phyloP scores from a whole-genome alignment of 1,140 invertebrate genomes.

The Phymorhynchus buccinoides region DNA sequence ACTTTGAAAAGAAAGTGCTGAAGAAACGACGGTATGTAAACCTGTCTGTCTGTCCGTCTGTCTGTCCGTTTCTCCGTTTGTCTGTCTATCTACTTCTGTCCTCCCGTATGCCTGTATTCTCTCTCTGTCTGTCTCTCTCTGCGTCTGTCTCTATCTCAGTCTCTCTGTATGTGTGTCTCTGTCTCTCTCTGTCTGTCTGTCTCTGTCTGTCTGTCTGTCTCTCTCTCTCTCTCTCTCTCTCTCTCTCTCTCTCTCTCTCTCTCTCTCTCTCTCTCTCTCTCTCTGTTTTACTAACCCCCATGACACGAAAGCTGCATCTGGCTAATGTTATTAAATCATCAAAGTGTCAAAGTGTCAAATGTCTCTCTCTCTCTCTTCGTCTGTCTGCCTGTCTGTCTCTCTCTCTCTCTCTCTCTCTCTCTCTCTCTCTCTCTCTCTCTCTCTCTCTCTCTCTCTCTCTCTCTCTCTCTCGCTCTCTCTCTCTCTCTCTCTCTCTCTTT shows the following conservation, averaged over 20 bases:
- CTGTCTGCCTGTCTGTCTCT: not conserved
- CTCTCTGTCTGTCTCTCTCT: not conserved
- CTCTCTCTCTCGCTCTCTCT: not conserved
- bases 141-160: not conserved
- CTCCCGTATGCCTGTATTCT: conserved; percentile 1
- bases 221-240: conserved; percentile 2
- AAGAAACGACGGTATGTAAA: too few relatives aligned
- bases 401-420: not conserved
- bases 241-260: conserved; percentile 24
- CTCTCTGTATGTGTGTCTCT: not conserved
- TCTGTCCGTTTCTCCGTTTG: too few relatives aligned
- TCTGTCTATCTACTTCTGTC: not conserved
- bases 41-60: too few relatives aligned
- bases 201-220: not conserved
- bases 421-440: not conserved
- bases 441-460: not conserved
- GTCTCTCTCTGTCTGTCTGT: not conserved
- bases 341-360: not conserved
- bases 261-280: conserved; percentile 7
- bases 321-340: too few relatives aligned
- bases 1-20: too few relatives aligned
- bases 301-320: too few relatives aligned
- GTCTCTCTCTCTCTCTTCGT: not conserved
- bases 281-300: conserved; percentile 9
- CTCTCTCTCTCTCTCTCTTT: not conserved